Conservation (phyloP, 2,113 vertebrate species). For the Hucho hucho region DNA sequence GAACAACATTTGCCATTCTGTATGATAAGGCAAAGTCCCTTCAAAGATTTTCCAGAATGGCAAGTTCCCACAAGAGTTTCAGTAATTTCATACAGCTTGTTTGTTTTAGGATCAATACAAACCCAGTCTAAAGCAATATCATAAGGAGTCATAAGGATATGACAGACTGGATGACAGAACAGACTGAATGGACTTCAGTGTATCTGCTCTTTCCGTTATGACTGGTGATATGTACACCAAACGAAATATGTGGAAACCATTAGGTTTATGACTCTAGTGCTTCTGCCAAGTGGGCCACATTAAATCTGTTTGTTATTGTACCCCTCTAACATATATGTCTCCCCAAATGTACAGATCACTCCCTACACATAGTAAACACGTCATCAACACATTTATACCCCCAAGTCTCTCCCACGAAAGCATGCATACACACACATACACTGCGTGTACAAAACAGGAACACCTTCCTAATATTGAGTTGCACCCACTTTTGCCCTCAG, state of each 20-base stretch:
- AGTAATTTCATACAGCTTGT: conserved; percentile 38
- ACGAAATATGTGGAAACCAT: conserved; percentile 47
- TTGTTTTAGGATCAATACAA: conserved; percentile 9
- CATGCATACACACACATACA: not conserved
- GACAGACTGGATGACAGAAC: conserved; percentile 3
- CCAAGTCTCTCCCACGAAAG: not conserved
- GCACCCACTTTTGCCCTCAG: too few species aligned
- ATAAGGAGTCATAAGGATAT: not conserved
- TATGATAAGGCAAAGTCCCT: conserved; percentile 44
- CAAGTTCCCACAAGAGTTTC: conserved; percentile 48
- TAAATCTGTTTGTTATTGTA: conserved; percentile 30
- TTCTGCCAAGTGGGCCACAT: conserved; percentile 42
- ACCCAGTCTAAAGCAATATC: not conserved
- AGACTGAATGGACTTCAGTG: not conserved
- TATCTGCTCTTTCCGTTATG: conserved; percentile 31
- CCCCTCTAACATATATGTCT: conserved; percentile 15
- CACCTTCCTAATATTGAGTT: too few species aligned
- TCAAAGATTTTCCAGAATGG: conserved; percentile 44
- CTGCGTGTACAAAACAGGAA: too few species aligned
- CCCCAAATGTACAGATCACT: not conserved
- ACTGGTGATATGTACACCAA: conserved; percentile 26
- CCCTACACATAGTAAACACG: not conserved
- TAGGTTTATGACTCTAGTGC: conserved; percentile 45
- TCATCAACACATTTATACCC: not conserved
- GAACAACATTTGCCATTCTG: conserved; percentile 56